Evolutionary conservation across 2,888 invertebrate species (phyloP).

Genomic region (Sinelater perroti): DNA sequence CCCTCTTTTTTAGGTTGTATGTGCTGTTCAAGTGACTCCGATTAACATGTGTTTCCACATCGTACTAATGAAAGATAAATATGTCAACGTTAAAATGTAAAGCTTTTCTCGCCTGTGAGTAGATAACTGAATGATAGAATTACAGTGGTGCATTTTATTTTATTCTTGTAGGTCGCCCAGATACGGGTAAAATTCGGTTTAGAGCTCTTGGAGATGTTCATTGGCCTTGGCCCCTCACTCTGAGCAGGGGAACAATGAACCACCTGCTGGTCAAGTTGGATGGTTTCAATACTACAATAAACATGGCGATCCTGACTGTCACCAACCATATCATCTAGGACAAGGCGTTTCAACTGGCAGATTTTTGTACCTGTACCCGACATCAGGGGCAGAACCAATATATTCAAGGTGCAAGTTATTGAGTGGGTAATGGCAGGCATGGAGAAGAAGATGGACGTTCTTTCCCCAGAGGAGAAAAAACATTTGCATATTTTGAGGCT

Average conservation of each 20-base stretch:
- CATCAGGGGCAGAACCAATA: conserved; percentile 84
- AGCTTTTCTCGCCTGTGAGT: too few species aligned
- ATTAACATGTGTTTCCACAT: too few species aligned
- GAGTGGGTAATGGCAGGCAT: conserved; percentile 97
- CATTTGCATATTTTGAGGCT: conserved; percentile 96
- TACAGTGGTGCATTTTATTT: neutral
- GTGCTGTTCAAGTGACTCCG: too few species aligned
- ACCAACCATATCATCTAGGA: conserved; percentile 96
- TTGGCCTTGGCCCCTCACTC: conserved; percentile 98
- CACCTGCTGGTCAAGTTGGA: conserved; percentile 99
- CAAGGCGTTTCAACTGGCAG: conserved; percentile 98
- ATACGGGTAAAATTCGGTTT: conserved; percentile 99
- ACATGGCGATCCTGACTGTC: conserved; percentile 98
- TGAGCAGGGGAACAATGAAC: conserved; percentile 96
- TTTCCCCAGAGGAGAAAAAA: conserved; percentile 98
- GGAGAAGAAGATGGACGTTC: conserved; percentile 98
- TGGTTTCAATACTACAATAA: conserved; percentile 97
- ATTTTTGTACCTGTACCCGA: conserved; percentile 98
- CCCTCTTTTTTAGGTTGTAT: too few species aligned
- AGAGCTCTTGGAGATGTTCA: conserved; percentile 99
- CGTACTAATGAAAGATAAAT: too few species aligned
- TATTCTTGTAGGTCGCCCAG: conserved; percentile 78
- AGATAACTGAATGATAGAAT: too few species aligned
- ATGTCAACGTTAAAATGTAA: too few species aligned
- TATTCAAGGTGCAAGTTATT: conserved; percentile 79